These are phyloP conservation scores for Halictus ligatus DNA, from an alignment of 2,888 invertebrate species.

Conservation along the genomic window DNA sequence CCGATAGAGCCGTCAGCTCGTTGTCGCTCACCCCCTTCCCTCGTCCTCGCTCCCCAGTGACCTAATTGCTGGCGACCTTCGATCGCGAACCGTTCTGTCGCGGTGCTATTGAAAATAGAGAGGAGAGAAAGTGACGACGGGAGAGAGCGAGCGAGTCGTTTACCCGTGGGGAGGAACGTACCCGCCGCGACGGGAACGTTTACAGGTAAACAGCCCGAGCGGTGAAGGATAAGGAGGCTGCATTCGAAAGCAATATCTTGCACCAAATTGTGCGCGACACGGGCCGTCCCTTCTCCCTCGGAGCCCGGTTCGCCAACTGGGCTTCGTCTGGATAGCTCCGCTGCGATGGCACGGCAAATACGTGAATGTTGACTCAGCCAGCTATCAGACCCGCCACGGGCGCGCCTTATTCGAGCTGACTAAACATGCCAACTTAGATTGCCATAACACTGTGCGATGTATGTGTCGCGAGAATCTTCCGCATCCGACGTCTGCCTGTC, in stretches of 20 bases:
- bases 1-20: conserved; percentile 12
- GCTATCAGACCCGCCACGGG: conserved; percentile 76
- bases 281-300: conserved; percentile 60
- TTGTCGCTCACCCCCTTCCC: neutral
- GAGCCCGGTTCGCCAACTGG: conserved; percentile 66
- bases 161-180: neutral
- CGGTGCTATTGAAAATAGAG: neutral
- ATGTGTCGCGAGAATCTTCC: conserved; percentile 56
- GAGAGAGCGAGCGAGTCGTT: neutral
- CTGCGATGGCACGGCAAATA: conserved; percentile 75
- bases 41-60: neutral
- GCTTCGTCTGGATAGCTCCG: conserved; percentile 71
- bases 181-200: conserved; percentile 4
- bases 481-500: conserved; percentile 28
- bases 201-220: conserved; percentile 68
- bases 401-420: conserved; percentile 76
- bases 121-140: neutral
- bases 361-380: conserved; percentile 78
- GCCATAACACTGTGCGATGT: conserved; percentile 74
- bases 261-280: conserved; percentile 74
- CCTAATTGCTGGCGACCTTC: conserved; percentile 9
- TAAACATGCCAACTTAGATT: conserved; percentile 81
- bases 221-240: conserved; percentile 71
- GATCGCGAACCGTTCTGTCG: neutral
- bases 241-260: conserved; percentile 78